These are phyloP conservation scores for Actinia equina DNA, from an alignment of 64 coral and sea anemone genomes.

Conservation along the genomic window DNA sequence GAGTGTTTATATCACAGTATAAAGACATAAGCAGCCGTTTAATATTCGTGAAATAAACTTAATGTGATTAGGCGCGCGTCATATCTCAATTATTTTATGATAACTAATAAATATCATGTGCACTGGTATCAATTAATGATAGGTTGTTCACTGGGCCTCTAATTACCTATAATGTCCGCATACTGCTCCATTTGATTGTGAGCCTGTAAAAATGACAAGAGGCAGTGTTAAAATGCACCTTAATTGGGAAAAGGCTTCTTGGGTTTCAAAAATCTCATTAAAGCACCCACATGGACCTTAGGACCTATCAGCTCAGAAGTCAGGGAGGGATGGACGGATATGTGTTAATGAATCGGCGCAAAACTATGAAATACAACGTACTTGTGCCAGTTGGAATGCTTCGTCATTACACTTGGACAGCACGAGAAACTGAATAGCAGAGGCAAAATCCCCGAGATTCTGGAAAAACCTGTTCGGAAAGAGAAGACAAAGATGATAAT, in stretches of 20 bases:
- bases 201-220: conserved; percentile 39
- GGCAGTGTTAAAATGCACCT: neutral
- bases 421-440: conserved; percentile 99
- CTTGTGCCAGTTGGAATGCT: conserved; percentile 99
- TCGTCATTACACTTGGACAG: conserved; percentile 99
- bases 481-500: neutral
- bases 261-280: neutral
- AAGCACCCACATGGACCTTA: too few species aligned
- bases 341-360: neutral
- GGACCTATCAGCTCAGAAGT: too few species aligned
- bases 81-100: too few species aligned
- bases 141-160: too few species aligned
- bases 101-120: too few species aligned
- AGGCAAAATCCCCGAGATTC: conserved; percentile 97
- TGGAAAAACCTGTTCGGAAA: conserved; percentile 80
- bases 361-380: neutral
- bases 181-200: conserved; percentile 99
- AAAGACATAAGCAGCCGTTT: too few species aligned
- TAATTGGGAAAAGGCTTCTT: neutral
- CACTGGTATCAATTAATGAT: too few species aligned
- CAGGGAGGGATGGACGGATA: too few species aligned
- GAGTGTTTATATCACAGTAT: too few species aligned
- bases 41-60: too few species aligned
- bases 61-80: too few species aligned
- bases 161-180: conserved; percentile 95